phyloP scores from a whole-genome alignment of 2,888 invertebrate species.

The Ligdia adustata region DNA sequence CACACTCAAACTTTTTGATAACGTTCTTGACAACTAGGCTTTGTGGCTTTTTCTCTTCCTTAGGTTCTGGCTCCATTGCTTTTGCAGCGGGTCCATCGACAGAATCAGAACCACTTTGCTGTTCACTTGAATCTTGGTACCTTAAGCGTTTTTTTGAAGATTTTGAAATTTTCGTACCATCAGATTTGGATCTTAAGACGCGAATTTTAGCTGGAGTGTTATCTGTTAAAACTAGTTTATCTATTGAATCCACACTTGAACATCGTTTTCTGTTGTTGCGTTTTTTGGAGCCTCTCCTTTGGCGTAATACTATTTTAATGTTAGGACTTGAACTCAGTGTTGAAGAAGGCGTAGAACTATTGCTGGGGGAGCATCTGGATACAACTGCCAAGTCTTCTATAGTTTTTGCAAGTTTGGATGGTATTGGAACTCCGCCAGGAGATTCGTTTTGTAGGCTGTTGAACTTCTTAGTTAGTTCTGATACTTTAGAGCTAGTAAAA shows the following conservation, averaged over 20 bases:
- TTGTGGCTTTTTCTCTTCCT: conserved; percentile 46
- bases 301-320: conserved; percentile 76
- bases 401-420: conserved; percentile 82
- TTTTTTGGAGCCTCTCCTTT: conserved; percentile 72
- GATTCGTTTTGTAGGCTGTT: conserved; percentile 85
- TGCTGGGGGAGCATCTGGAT: conserved; percentile 61
- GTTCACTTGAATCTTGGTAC: conserved; percentile 64
- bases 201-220: conserved; percentile 60
- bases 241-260: conserved; percentile 77
- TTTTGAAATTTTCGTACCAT: conserved; percentile 73
- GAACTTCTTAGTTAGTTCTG: conserved; percentile 88
- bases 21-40: conserved; percentile 70
- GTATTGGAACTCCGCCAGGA: conserved; percentile 68
- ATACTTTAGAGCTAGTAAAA: conserved; percentile 84
- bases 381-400: conserved; percentile 71
- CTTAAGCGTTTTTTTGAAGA: conserved; percentile 70
- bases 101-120: conserved; percentile 68
- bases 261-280: conserved; percentile 78
- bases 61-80: conserved; percentile 41
- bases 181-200: conserved; percentile 75
- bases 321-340: conserved; percentile 77
- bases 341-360: conserved; percentile 75
- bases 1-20: conserved; percentile 79
- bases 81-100: conserved; percentile 67
- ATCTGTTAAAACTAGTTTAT: conserved; percentile 62